phyloP scores from a whole-genome alignment of 2,888 invertebrate genomes.

The Anoncus sp. region DNA sequence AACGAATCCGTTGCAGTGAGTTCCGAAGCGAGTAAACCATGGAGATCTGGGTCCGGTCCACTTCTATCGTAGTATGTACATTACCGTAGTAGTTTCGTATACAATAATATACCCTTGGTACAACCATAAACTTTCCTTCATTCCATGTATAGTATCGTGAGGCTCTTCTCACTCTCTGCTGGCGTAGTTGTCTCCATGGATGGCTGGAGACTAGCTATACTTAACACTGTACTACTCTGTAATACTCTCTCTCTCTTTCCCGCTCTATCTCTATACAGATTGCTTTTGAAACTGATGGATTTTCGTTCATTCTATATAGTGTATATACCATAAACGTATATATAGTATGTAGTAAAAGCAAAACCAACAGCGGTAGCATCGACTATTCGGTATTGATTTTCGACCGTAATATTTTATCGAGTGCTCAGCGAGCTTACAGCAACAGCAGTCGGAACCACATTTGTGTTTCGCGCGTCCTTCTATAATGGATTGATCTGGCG shows the following conservation, averaged over 20 bases:
- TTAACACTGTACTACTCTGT: constrained; percentile 28
- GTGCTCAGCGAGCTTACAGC: constrained; percentile 45
- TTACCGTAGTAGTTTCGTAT: constrained; percentile 11
- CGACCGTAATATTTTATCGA: constrained; percentile 61
- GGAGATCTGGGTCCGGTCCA: constrained; percentile 38
- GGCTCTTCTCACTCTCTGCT: constrained; percentile 33
- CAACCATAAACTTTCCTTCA: constrained; percentile 44
- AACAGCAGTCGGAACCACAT: constrained; percentile 40
- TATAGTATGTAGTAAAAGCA: constrained; percentile 18
- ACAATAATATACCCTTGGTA: constrained; percentile 13
- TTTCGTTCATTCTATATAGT: constrained; percentile 19
- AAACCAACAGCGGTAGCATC: constrained; percentile 37
- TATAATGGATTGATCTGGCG: constrained; percentile 56
- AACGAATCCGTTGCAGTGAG: constrained; percentile 21
- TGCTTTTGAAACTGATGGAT: constrained; percentile 55
- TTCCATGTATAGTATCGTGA: constrained; percentile 31
- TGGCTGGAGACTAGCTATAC: constrained; percentile 34
- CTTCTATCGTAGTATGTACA: constrained; percentile 1
- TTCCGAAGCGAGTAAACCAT: constrained; percentile 39
- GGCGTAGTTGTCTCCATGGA: constrained; percentile 30
- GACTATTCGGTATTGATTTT: constrained; percentile 61
- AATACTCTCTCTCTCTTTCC: constrained; percentile 17
- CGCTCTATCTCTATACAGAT: constrained; percentile 44
- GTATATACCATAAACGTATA: background rate
- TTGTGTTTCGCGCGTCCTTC: constrained; percentile 27